A percentile compares a stretch with the other conserved stretches of the same genome.
Evolutionary conservation across 1,140 invertebrate genomes (phyloP).

Genomic region (Nilaparvata lugens): DNA sequence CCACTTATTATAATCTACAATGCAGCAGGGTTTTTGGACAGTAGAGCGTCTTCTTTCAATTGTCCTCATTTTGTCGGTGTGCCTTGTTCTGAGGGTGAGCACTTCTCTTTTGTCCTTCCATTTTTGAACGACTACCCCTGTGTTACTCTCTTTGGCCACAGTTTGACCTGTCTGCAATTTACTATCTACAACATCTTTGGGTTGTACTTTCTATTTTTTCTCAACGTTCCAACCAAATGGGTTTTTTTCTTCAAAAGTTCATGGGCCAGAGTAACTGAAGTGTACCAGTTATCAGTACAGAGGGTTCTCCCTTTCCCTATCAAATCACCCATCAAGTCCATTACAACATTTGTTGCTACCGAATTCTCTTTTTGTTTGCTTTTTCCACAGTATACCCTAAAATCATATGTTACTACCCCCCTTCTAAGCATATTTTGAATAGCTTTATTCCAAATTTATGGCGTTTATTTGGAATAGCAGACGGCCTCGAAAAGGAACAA

Average conservation of each 20-base stretch:
- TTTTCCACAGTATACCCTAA: neutral
- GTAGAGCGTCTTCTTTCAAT: neutral
- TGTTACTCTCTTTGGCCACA: neutral
- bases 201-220: neutral
- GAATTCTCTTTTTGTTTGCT: neutral
- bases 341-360: neutral
- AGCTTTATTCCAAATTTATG: neutral
- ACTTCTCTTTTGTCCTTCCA: neutral
- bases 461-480: conserved; percentile 2
- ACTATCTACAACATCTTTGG: neutral
- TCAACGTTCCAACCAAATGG: neutral
- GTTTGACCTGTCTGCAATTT: neutral
- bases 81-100: neutral
- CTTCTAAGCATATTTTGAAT: neutral
- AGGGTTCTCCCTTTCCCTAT: neutral
- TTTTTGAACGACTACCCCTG: neutral
- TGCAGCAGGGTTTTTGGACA: neutral
- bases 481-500: too few species aligned
- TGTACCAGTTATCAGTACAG: neutral
- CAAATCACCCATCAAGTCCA: neutral
- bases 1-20: neutral
- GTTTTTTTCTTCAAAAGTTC: neutral
- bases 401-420: neutral
- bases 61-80: neutral
- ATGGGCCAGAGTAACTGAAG: neutral